Evolutionary conservation across 2,113 vertebrate genomes (phyloP), one percentile per base, ranked within the genome.

Genomic region (Numenius arquata): DNA sequence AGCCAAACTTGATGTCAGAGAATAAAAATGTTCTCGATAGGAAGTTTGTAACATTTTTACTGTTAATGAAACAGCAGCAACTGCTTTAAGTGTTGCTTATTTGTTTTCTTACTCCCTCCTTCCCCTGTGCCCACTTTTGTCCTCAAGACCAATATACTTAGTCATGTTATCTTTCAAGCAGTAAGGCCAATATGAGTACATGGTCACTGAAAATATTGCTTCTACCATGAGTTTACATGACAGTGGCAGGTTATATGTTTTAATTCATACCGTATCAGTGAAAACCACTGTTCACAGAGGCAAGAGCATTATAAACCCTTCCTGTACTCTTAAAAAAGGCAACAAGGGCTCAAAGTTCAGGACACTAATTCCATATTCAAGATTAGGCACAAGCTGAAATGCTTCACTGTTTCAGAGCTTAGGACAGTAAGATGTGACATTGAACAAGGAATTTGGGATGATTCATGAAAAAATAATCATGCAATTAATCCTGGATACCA

Each of bases 141-240:
- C 43, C 59, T 74, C 40, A 84, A 81, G 88, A 50, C 4, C 26
- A 50, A 14, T 66, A 29, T 34, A 62, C 36, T 76, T 70, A 58
- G 8, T 45, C 17, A 23, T 45, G 4, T 58, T 72, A 17, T 66
- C n/a, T 89, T 87, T 61, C 48, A 78, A 90, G 23, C 18, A 71
- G 6, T 25, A 59, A 27, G 27, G 72, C 6, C 5, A 40, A 25
- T 63, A 29, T 22, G 29, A 86, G 4, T 25, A 26, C 22, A 18
- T 0, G 0, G 6, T 45, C 30, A 22, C 36, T n/a, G 48, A 61
- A 80, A 79, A 67, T 12, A 23, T 4, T 3, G 11, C 19, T 75
- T 36, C 34, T 63, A 13, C 16, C 9, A 17, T 15, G 40, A 84
- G 12, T 50, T 59, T 71, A 29, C 25, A 11, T 13, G 25, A 47